phyloP scores from a whole-genome alignment of 2,113 vertebrate genomes.

The Microtus richardsoni region DNA sequence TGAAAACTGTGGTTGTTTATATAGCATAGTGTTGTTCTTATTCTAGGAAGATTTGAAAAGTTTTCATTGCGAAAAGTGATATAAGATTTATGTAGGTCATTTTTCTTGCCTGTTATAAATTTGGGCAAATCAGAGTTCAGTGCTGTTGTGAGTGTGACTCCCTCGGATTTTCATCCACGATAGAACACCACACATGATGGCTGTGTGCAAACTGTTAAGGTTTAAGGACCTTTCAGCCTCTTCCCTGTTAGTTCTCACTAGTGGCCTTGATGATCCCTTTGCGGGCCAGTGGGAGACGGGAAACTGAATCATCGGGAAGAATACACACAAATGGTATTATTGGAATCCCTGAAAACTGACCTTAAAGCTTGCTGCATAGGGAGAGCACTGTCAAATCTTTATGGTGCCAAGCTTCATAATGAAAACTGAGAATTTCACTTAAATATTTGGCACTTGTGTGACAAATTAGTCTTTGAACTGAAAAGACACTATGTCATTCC shows the following conservation, averaged over 20 bases:
- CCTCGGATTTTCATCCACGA: background rate
- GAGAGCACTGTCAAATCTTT: background rate
- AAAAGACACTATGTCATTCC: background rate
- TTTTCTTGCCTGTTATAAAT: background rate
- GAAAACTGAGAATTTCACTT: conserved; percentile 4
- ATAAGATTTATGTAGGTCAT: background rate
- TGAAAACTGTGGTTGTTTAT: background rate
- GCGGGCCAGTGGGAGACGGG: background rate
- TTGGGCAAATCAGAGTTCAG: background rate
- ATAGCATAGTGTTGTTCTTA: background rate
- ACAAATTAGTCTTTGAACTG: background rate
- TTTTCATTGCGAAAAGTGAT: background rate
- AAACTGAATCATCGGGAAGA: background rate
- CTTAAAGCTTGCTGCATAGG: background rate
- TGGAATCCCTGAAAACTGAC: background rate
- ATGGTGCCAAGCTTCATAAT: conserved; percentile 14
- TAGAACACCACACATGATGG: background rate
- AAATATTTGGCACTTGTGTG: conserved; percentile 18
- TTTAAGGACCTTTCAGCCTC: background rate
- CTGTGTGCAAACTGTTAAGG: background rate
- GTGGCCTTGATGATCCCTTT: background rate
- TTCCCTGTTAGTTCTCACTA: background rate
- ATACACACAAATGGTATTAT: background rate
- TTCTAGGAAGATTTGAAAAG: background rate
- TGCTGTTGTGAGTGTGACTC: background rate